These are phyloP conservation scores for Neosalanx taihuensis DNA, from an alignment of 2,797 vertebrate species.

Conservation along the genomic window DNA sequence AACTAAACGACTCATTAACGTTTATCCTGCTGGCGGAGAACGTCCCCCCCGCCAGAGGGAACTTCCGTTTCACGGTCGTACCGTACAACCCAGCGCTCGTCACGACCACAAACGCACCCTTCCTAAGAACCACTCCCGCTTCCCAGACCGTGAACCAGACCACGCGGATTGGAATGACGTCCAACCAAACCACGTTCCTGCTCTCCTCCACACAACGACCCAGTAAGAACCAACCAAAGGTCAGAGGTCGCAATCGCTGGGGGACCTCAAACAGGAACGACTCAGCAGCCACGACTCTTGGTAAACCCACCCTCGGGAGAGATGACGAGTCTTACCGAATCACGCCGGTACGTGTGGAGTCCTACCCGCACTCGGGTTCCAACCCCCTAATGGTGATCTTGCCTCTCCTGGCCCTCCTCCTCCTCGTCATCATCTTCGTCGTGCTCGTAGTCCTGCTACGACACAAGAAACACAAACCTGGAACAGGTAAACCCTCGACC, in stretches of 20 bases:
- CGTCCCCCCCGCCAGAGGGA: constrained; percentile 77
- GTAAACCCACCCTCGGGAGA: constrained; percentile 53
- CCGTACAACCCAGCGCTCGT: constrained; percentile 63
- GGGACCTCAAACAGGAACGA: constrained; percentile 61
- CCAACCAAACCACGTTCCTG: constrained; percentile 42
- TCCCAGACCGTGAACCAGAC: constrained; percentile 25
- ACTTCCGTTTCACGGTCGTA: constrained; percentile 78
- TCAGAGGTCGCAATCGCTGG: constrained; percentile 73
- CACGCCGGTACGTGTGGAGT: constrained; percentile 63
- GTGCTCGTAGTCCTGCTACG: constrained; percentile 72
- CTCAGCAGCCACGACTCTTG: constrained; percentile 56
- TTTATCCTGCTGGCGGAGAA: constrained; percentile 81
- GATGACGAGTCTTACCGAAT: constrained; percentile 59
- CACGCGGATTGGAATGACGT: not conserved
- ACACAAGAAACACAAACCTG: constrained; percentile 60
- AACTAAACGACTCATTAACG: constrained; percentile 80
- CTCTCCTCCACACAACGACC: constrained; percentile 51
- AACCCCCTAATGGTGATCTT: constrained; percentile 74
- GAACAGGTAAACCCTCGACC: constrained; percentile 42
- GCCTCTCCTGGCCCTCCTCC: constrained; percentile 72
- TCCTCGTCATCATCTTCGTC: constrained; percentile 71
- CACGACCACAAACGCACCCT: constrained; percentile 58
- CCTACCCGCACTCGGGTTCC: constrained; percentile 64
- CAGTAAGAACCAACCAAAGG: constrained; percentile 64
- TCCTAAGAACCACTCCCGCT: constrained; percentile 46